Conservation (phyloP, 2,888 invertebrate species). For the Cheilosia variabilis region DNA sequence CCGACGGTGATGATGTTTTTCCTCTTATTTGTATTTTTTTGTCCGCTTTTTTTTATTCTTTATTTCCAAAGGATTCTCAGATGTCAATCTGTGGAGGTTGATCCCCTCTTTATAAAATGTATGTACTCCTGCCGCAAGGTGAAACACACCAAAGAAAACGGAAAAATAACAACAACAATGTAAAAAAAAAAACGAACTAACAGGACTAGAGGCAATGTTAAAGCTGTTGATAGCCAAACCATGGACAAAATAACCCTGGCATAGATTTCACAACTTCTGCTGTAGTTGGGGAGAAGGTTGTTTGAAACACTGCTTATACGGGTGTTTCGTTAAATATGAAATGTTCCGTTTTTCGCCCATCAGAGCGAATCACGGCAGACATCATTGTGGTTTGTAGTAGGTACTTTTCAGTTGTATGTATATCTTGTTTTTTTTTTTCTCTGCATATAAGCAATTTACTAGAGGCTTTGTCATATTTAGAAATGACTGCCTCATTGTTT, state of each 20-base stretch:
- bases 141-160: slow-evolving; percentile 52
- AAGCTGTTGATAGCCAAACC: slow-evolving; percentile 73
- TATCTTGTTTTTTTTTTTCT: slow-evolving; percentile 9
- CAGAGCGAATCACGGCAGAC: slow-evolving; percentile 28
- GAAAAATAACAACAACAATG: slow-evolving; percentile 67
- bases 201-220: slow-evolving; percentile 60
- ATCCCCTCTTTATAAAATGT: slow-evolving; percentile 59
- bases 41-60: slow-evolving; percentile 7
- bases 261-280: slow-evolving; percentile 67
- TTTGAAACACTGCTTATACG: slow-evolving; percentile 44
- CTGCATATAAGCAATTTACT: slow-evolving; percentile 65
- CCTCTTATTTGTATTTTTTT: slow-evolving; percentile 30
- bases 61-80: slow-evolving; percentile 58
- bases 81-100: slow-evolving; percentile 73
- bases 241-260: slow-evolving; percentile 72
- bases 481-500: slow-evolving; percentile 45
- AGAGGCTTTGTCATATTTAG: slow-evolving; percentile 39
- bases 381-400: slow-evolving; percentile 39
- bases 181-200: slow-evolving; percentile 36
- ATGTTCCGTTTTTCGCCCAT: slow-evolving; percentile 58
- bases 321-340: slow-evolving; percentile 64
- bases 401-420: slow-evolving; percentile 28
- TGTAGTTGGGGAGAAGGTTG: slow-evolving; percentile 46
- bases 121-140: slow-evolving; percentile 56
- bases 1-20: slow-evolving; percentile 50